phyloP scores from a whole-genome alignment of 1,140 invertebrate genomes.

The Brachionus paranguensis region DNA sequence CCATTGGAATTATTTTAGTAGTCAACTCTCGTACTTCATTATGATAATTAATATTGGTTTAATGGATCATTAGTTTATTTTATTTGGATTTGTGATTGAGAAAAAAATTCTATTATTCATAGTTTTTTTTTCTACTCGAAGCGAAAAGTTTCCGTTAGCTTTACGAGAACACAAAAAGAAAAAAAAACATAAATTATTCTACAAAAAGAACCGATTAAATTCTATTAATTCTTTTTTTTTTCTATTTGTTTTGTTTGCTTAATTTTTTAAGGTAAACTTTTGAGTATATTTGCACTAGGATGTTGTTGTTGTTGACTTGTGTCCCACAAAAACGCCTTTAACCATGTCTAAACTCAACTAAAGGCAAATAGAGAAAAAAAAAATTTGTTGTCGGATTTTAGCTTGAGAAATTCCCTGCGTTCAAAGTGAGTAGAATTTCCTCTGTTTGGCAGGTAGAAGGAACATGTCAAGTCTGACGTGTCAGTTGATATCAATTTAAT shows the following conservation, averaged over 20 bases:
- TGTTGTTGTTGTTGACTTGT: background rate
- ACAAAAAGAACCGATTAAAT: background rate
- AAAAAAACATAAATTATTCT: background rate
- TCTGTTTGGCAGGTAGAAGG: background rate
- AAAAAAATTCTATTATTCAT: slow-evolving; percentile 2
- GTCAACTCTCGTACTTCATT: background rate
- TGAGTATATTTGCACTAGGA: background rate
- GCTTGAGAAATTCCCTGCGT: background rate
- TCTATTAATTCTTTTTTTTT: background rate
- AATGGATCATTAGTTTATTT: slow-evolving; percentile 32
- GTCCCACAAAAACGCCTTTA: background rate
- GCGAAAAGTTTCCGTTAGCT: slow-evolving; percentile 14
- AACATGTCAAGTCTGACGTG: background rate
- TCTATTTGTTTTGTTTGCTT: background rate
- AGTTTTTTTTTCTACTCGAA: background rate
- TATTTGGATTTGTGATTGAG: background rate
- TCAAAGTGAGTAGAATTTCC: background rate
- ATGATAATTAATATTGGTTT: slow-evolving; percentile 19
- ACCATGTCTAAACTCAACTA: background rate
- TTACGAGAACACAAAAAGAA: background rate
- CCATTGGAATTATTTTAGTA: background rate
- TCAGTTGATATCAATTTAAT: background rate
- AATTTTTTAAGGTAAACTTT: background rate
- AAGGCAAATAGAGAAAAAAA: background rate
- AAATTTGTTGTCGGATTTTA: background rate